Evolutionary conservation across 2,888 invertebrate species (phyloP).

Genomic region (Chaitophorus viminalis): DNA sequence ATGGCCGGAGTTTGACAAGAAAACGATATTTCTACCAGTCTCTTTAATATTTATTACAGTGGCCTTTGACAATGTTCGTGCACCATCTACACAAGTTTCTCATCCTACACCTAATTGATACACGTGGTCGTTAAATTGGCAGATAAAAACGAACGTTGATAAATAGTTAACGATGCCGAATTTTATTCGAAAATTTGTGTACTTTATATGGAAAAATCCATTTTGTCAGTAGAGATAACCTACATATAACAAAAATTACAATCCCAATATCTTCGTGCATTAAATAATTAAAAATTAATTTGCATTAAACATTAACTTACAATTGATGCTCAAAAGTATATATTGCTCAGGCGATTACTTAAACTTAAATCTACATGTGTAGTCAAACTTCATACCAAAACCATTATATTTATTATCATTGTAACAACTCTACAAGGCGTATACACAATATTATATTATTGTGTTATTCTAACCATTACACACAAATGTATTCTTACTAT

Average conservation of each 20-base stretch:
- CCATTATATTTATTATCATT: not conserved
- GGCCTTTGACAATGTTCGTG: not conserved
- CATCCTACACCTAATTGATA: not conserved
- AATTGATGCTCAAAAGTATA: not conserved
- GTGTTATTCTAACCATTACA: not conserved
- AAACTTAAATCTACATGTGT: no score
- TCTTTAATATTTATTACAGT: not conserved
- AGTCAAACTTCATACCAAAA: not conserved
- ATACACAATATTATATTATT: not conserved
- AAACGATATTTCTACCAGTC: not conserved
- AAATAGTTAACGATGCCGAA: not conserved
- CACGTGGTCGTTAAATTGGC: not conserved
- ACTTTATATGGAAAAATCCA: not conserved
- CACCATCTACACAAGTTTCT: not conserved
- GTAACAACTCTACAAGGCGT: not conserved
- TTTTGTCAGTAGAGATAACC: no score
- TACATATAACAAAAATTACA: no score
- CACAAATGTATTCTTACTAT: not conserved
- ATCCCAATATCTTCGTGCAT: no score
- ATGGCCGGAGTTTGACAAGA: not conserved
- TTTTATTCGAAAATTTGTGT: no score
- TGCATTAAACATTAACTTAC: not conserved
- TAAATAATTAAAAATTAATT: not conserved
- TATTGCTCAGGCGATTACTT: not conserved
- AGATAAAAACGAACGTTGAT: not conserved